phyloP scores from a whole-genome alignment of 2,888 invertebrate genomes.

The Lacanobia oleracea region DNA sequence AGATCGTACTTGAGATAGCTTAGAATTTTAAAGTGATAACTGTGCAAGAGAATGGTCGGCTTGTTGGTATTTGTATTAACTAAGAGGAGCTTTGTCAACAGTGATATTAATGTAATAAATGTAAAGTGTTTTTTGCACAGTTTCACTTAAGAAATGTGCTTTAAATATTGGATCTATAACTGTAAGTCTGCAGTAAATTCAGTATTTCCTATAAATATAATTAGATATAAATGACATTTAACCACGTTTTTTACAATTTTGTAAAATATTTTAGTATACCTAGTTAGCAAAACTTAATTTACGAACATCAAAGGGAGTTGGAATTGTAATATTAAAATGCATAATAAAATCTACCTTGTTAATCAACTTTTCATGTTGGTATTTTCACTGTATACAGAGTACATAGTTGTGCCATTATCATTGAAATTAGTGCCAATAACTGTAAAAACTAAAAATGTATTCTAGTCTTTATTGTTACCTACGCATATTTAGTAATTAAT shows the following conservation, averaged over 20 bases:
- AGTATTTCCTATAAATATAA: constrained; percentile 87
- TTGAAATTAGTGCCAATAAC: constrained; percentile 90
- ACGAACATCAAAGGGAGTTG: constrained; percentile 75
- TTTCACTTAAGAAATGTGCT: constrained; percentile 83
- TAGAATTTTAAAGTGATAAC: constrained; percentile 81
- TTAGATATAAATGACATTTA: constrained; percentile 84
- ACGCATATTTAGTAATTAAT: constrained; percentile 90
- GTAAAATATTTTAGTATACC: constrained; percentile 86
- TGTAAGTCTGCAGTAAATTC: constrained; percentile 83
- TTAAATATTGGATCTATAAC: constrained; percentile 77
- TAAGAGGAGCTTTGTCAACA: constrained; percentile 83
- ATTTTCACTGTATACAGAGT: constrained; percentile 80
- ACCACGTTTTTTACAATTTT: constrained; percentile 86
- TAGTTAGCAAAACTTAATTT: constrained; percentile 87
- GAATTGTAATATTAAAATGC: constrained; percentile 79
- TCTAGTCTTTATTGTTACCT: constrained; percentile 91
- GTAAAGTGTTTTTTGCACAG: constrained; percentile 84
- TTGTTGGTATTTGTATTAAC: constrained; percentile 74
- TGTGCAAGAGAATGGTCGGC: constrained; percentile 83
- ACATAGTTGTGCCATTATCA: constrained; percentile 89
- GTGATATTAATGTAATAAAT: constrained; percentile 84
- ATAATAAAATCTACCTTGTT: constrained; percentile 69
- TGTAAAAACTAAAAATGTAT: constrained; percentile 89
- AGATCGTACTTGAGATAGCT: constrained; percentile 68
- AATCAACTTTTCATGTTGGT: constrained; percentile 69